Base-by-base conservation (phyloP, 2,113 vertebrate species). In the Nibea albiflora region DNA sequence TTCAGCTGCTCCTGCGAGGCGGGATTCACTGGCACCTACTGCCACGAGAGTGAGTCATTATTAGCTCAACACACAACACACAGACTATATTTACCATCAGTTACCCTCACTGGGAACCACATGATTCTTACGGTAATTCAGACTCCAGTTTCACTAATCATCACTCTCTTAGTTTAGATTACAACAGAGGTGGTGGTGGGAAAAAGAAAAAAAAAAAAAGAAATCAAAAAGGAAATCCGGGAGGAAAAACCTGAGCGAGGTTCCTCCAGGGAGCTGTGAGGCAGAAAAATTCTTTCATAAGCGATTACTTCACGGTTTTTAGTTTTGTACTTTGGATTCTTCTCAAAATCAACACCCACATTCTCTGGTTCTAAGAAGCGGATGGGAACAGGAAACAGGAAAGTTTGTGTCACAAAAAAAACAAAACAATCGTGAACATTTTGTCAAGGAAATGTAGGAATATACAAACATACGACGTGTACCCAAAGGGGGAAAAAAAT, bases 1-100 rank as follows among this genome's bases (percentile, higher is more conserved):
- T 99, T 98, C 89, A 98, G 97, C 84, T 99, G 98, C 77, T 92
- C 96, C 73, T 99, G 98, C 28, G 95, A 98, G 31, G 94, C 94
- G 12, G 98, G 98, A 66, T 99, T 99, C 92, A 98, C 97, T 2
- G 98, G 98, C 74, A 91, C 90, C 65, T 98, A 99, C 91, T 99
- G 98, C 90, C 98, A 99, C 4, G 97, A 99, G 93, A 99, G 98
- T 99, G 95, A 97, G 98, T 95, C 57, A 69, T 26, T 53, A 42
- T 66, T 26, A 73, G 15, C 76, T 49, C 11, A 0, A 35, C 46
- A 58, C 39, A 28, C 68, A 60, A 85, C 68, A 81, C 73, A 42
- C 68, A 54, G 20, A 66, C 88, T 90, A 83, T 84, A 85, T 89
- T 87, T 92, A 85, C 79, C 87, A 78, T 17, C 81, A 57, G 44